phyloP scores from a whole-genome alignment of 2,797 vertebrate species.

The Salarias fasciatus region DNA sequence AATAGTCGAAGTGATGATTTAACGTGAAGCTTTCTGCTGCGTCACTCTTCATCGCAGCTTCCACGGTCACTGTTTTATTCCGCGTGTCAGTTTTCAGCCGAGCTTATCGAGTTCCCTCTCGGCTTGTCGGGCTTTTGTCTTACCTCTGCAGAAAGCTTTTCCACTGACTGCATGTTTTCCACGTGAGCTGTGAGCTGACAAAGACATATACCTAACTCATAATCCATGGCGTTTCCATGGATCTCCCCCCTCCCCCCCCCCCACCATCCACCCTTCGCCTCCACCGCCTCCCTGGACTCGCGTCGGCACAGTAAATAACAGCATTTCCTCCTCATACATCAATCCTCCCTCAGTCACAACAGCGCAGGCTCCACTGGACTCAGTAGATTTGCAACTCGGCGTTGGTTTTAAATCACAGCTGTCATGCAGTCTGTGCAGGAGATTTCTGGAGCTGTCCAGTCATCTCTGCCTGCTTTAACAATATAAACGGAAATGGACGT shows the following conservation, averaged over 20 bases:
- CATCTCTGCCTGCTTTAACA: too few species aligned
- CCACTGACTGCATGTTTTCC: slow-evolving; percentile 64
- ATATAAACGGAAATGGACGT: too few species aligned
- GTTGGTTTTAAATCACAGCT: too few species aligned
- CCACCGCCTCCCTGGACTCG: too few species aligned
- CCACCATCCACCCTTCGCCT: slow-evolving; percentile 10
- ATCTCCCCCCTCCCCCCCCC: slow-evolving; percentile 36
- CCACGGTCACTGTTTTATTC: slow-evolving; percentile 17
- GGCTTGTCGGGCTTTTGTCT: slow-evolving; percentile 43
- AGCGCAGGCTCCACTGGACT: too few species aligned
- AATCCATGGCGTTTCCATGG: slow-evolving; percentile 43
- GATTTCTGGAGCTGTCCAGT: too few species aligned
- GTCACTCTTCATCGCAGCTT: slow-evolving; percentile 7
- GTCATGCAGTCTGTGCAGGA: too few species aligned
- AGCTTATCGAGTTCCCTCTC: slow-evolving; percentile 42
- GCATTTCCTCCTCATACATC: too few species aligned
- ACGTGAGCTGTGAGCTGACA: slow-evolving; percentile 46
- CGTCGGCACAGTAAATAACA: not conserved
- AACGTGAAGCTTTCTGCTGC: slow-evolving; percentile 3
- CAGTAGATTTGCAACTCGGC: too few species aligned
- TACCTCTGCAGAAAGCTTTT: slow-evolving; percentile 57
- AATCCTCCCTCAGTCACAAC: too few species aligned
- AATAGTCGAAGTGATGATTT: not conserved
- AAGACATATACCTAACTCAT: slow-evolving; percentile 41
- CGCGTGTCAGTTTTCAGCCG: slow-evolving; percentile 38